Evolutionary conservation across 2,888 invertebrate species (phyloP), one percentile per base, ranked within the genome.

Genomic region (Lasiommata megera): DNA sequence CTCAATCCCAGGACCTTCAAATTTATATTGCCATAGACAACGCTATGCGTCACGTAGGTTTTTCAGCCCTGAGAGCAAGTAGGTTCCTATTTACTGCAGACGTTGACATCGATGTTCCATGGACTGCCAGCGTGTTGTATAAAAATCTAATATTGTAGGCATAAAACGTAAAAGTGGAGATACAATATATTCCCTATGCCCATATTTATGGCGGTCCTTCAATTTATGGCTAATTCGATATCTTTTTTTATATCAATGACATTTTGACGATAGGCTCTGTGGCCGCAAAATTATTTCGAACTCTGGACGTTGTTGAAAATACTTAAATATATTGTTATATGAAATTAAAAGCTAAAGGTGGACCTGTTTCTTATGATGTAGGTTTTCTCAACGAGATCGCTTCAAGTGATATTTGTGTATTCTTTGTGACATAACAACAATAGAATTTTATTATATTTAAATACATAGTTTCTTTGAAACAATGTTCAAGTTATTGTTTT

Each of bases 221-320:
- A 66, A 62, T 64, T 66, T 66, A 66, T 66, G 58, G 61, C 56
- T 58, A 58, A 60, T 58, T 58, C 60, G 54, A 59, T 64, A 65
- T 60, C 55, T 56, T 61, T 60, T 56, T 62, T 60, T 54, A 58
- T 56, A 58, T 54, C 55, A 47, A 43, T 41, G 56, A 48, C 50
- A 54, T 50, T 47, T 59, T 60, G 41, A 57, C 41, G 56, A 53
- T 57, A 50, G 17, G 52, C 40, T 55, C 60, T 59, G 46, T 54
- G 37, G 44, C 40, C 37, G 44, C 44, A 31, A 52, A 50, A 37
- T 52, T 41, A 52, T 34, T 41, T 14, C 31, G 6, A 16, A 29
- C 14, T 11, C 6, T 44, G 14, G 7, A 28, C 3, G 2, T 14
- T 28, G 11, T 6, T 44, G 12, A 44, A 28, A 44, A 44, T 28